Base-by-base conservation (phyloP, 2,113 vertebrate genomes). In the Hippopotamus amphibius region DNA sequence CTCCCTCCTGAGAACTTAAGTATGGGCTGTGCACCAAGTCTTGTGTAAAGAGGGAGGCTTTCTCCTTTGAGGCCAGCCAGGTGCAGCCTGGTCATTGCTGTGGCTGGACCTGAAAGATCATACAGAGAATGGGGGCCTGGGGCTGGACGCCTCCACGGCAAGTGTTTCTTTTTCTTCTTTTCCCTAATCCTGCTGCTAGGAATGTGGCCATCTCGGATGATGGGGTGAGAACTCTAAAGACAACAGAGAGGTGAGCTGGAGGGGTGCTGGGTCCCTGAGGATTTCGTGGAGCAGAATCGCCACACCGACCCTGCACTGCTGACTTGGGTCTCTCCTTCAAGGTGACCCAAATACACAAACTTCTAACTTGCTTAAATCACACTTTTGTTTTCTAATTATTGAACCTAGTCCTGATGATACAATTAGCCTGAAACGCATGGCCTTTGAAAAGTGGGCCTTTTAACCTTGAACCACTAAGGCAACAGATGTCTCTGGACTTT, bases 321-420 rank as follows among this genome's bases (percentile, higher is more conserved):
- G 17, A 2, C 28, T 59, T 26, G 19, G 5, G 1, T 48, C 2
- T 48, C 16, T 13, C 80, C n/a, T 41, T 89, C 5, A 0, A 8
- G 68, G 37, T 59, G 19, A 84, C 19, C 19, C 48, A 87, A 94
- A 57, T 57, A 65, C 16, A 43, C 3, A 84, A 16, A 59, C 41
- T 85, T 92, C 48, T 63, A 90, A 84, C 16, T 95, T 66, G 37
- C n/a, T 93, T 88, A 69, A 85, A 26, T 5, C 5, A 61, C 9
- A 17, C 6, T 85, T 37, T 21, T 61, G 37, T 37, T 69, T 21
- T 24, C 65, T 48, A 87, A 61, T 28, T 95, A 1, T 37, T 80
- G 26, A 92, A 53, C n/a, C 55, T 37, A 61, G n/a, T 9, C n/a
- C 1, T 80, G 77, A 95, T 82, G 1, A 88, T 65, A 86, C 13